Percentiles rank a stretch among this genome's conserved stretches.
Conservation (phyloP, 2,797 vertebrate genomes). For the Botia kubotai region DNA sequence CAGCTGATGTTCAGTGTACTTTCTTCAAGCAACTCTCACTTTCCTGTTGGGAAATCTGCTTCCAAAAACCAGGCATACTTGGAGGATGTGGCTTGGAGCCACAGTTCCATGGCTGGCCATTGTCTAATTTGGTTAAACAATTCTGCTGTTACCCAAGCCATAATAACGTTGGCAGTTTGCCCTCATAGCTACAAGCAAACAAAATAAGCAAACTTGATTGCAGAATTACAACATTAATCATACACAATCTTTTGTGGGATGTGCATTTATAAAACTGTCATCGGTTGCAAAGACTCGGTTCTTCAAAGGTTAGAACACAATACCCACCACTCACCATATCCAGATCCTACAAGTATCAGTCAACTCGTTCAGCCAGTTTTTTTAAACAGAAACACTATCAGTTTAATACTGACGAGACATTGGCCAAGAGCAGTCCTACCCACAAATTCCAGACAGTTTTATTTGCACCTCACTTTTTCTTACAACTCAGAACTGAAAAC, state of each 20-base stretch:
- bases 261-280: slow-evolving; percentile 18
- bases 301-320: slow-evolving; percentile 6
- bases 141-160: neutral
- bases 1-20: slow-evolving; percentile 44
- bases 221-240: slow-evolving; percentile 7
- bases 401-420: neutral
- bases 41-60: neutral
- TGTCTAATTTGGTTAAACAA: slow-evolving; percentile 30
- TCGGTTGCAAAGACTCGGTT: slow-evolving; percentile 5
- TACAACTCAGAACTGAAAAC: neutral
- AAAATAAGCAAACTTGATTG: slow-evolving; percentile 55
- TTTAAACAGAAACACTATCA: neutral
- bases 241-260: neutral
- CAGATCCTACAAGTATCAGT: neutral
- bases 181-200: slow-evolving; percentile 34
- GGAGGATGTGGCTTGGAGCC: neutral
- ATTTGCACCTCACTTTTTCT: neutral
- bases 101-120: neutral
- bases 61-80: neutral
- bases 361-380: slow-evolving; percentile 27
- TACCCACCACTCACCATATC: neutral
- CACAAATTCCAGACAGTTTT: neutral
- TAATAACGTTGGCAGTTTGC: slow-evolving; percentile 50
- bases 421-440: neutral
- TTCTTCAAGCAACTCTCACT: neutral